Conservation (phyloP, 2,888 invertebrate genomes). For the Acleris cristana region DNA sequence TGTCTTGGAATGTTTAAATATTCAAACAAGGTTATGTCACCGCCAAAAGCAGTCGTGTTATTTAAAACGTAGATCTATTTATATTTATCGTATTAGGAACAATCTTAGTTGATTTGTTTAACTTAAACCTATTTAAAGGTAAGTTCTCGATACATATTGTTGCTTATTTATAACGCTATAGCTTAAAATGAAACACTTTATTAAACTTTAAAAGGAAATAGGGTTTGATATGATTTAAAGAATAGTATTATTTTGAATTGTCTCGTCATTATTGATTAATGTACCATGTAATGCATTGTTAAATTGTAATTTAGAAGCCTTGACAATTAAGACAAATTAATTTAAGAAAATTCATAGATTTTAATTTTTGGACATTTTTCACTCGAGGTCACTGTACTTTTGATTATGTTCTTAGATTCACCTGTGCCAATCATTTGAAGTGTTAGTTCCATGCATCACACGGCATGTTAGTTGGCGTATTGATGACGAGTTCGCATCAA, state of each 20-base stretch:
- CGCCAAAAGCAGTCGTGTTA: constrained; percentile 4
- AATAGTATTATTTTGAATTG: too few species aligned
- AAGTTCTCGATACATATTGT: neutral
- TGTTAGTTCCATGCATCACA: constrained; percentile 30
- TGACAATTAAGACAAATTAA: neutral
- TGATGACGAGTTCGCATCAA: neutral
- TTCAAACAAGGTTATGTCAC: constrained; percentile 15
- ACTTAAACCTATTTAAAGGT: constrained; percentile 10
- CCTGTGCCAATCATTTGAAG: neutral
- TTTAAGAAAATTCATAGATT: too few species aligned
- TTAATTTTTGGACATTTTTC: too few species aligned
- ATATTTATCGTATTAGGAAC: constrained; percentile 31
- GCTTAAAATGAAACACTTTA: too few species aligned
- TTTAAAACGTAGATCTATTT: constrained; percentile 12
- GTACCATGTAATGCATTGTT: too few species aligned
- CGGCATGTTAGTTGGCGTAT: constrained; percentile 8
- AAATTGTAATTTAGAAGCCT: too few species aligned
- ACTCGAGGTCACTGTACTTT: neutral
- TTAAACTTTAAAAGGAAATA: too few species aligned
- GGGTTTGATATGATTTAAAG: too few species aligned
- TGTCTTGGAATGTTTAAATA: constrained; percentile 39
- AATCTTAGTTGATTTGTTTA: constrained; percentile 15
- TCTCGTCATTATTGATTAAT: too few species aligned
- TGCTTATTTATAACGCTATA: too few species aligned
- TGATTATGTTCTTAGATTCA: neutral